phyloP scores from a whole-genome alignment of 2,888 invertebrate genomes.

The Gymnocheta viridis region DNA sequence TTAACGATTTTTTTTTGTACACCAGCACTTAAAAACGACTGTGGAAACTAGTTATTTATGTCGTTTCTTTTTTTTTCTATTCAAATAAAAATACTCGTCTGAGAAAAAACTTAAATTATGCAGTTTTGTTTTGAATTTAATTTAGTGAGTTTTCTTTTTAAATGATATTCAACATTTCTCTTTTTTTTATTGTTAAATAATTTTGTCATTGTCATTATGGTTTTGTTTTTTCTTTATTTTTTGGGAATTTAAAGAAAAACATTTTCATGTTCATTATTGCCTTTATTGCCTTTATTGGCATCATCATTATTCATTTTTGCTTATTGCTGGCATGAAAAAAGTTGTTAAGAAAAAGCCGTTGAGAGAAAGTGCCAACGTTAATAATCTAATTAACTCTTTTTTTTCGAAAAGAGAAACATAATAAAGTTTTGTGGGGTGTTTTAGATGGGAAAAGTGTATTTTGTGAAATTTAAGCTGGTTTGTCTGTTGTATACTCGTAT shows the following conservation, averaged over 20 bases:
- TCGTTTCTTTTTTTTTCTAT: too few relatives aligned
- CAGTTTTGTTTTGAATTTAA: slow-evolving; percentile 1
- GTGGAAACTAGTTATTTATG: slow-evolving; percentile 40
- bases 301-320: slow-evolving; percentile 40
- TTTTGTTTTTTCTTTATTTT: slow-evolving; percentile 6
- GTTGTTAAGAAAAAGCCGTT: slow-evolving; percentile 27
- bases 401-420: slow-evolving; percentile 8
- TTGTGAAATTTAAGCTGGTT: background rate
- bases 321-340: slow-evolving; percentile 2
- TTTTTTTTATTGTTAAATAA: slow-evolving; percentile 31
- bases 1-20: slow-evolving; percentile 20
- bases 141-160: slow-evolving; percentile 25
- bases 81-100: background rate
- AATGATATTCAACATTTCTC: slow-evolving; percentile 31
- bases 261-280: slow-evolving; percentile 3
- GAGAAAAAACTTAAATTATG: slow-evolving; percentile 27
- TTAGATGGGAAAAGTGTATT: slow-evolving; percentile 7
- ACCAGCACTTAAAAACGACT: background rate
- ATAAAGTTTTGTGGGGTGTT: slow-evolving; percentile 3
- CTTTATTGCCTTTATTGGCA: too few relatives aligned
- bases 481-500: background rate
- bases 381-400: slow-evolving; percentile 44
- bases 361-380: slow-evolving; percentile 6
- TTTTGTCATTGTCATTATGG: background rate
- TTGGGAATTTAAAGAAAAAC: background rate